Percentiles rank a stretch among this genome's conserved stretches.
Evolutionary conservation across 2,797 vertebrate genomes (phyloP).

Genomic region (Trachops cirrhosus): DNA sequence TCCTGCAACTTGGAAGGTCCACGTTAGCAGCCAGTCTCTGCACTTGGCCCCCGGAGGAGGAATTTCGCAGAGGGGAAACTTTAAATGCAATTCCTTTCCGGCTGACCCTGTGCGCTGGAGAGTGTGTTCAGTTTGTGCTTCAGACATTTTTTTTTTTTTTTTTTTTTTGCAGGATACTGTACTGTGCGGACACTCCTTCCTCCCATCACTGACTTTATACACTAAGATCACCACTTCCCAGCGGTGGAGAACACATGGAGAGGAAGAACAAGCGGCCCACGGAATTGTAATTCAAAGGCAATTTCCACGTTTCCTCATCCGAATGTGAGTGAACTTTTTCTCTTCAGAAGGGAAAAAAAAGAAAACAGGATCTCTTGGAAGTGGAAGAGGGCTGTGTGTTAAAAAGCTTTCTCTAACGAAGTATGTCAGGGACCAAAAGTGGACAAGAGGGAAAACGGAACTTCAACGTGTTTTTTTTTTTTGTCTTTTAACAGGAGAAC

Average conservation of each 20-base stretch:
- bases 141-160: conserved; percentile 46
- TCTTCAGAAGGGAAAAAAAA: conserved; percentile 30
- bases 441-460: conserved; percentile 32
- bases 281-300: neutral
- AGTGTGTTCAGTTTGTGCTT: conserved; percentile 73
- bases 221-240: neutral
- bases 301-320: neutral
- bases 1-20: neutral
- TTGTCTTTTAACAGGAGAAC: conserved; percentile 72
- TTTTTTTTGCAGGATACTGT: neutral
- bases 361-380: conserved; percentile 23
- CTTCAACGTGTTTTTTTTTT: conserved; percentile 72
- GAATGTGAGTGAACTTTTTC: neutral
- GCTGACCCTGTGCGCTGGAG: neutral
- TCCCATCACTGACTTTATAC: conserved; percentile 35
- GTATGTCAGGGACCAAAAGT: conserved; percentile 53
- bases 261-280: conserved; percentile 38
- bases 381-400: neutral
- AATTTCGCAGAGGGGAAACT: conserved; percentile 49
- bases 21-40: neutral
- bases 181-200: conserved; percentile 28
- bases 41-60: conserved; percentile 24
- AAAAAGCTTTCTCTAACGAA: conserved; percentile 51
- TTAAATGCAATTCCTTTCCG: neutral
- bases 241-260: neutral